These are phyloP conservation scores for Phyllopteryx taeniolatus DNA, from an alignment of 2,113 vertebrate genomes.

Conservation along the genomic window DNA sequence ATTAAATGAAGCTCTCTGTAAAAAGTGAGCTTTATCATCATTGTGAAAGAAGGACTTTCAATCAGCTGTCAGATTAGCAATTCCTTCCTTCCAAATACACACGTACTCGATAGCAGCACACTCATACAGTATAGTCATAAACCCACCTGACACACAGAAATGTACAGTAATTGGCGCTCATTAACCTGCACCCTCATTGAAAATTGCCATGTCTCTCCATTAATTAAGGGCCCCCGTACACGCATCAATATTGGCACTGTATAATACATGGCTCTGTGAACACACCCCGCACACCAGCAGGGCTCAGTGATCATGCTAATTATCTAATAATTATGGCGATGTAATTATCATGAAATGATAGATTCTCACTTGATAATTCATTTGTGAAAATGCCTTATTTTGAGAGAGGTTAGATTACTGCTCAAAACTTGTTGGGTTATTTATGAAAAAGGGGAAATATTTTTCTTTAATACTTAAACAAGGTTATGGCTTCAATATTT, in stretches of 20 bases:
- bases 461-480: background rate
- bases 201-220: conserved; percentile 40
- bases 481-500: background rate
- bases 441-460: conserved; percentile 5
- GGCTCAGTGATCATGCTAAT: conserved; percentile 59
- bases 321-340: conserved; percentile 60
- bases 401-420: conserved; percentile 31
- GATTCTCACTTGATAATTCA: conserved; percentile 49
- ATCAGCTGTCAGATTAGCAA: background rate
- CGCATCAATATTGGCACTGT: conserved; percentile 15
- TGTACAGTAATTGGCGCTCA: conserved; percentile 42
- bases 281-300: conserved; percentile 37
- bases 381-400: conserved; percentile 28
- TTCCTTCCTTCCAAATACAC: background rate
- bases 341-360: conserved; percentile 51
- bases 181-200: conserved; percentile 64
- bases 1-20: background rate
- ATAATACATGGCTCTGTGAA: conserved; percentile 25
- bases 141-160: conserved; percentile 36
- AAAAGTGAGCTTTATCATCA: background rate
- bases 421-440: conserved; percentile 25
- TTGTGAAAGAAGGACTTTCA: background rate
- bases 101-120: conserved; percentile 2
- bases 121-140: conserved; percentile 27
- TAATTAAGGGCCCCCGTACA: conserved; percentile 37